These are phyloP conservation scores for Amblyraja radiata DNA, from an alignment of 2,797 vertebrate species.

Conservation along the genomic window DNA sequence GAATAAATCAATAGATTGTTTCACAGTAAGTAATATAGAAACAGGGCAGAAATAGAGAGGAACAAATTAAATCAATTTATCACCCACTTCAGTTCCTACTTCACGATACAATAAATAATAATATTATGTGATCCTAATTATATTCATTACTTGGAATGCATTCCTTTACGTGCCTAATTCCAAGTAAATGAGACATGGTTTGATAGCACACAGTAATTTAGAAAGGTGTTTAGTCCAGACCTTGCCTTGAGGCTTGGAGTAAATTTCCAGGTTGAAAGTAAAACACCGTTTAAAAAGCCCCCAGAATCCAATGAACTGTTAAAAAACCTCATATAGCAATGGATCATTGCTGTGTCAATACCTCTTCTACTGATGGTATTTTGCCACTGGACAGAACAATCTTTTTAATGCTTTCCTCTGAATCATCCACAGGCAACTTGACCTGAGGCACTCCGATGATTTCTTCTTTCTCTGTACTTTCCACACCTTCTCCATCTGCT, in stretches of 20 bases:
- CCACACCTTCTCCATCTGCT: constrained; percentile 36
- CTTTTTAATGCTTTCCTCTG: constrained; percentile 43
- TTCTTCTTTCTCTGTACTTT: constrained; percentile 41
- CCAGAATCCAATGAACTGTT: neutral
- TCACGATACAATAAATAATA: neutral
- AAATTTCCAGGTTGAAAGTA: neutral
- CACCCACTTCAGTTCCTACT: too few relatives aligned
- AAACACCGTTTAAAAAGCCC: neutral
- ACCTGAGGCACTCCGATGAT: constrained; percentile 58
- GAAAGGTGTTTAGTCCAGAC: neutral
- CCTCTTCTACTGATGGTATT: constrained; percentile 62
- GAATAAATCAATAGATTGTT: too few relatives aligned
- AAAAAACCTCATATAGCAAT: neutral
- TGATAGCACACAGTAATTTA: neutral
- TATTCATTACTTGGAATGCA: neutral
- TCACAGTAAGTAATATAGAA: too few relatives aligned
- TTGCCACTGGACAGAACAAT: constrained; percentile 53
- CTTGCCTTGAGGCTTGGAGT: neutral
- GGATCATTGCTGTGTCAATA: constrained; percentile 42
- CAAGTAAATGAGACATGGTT: neutral
- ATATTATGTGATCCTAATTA: neutral
- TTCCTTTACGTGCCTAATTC: neutral
- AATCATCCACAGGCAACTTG: constrained; percentile 52
- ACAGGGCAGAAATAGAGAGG: too few relatives aligned
- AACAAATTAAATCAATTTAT: too few relatives aligned